phyloP scores from a whole-genome alignment of 2,113 vertebrate species.

The Cheirogaleus medius region DNA sequence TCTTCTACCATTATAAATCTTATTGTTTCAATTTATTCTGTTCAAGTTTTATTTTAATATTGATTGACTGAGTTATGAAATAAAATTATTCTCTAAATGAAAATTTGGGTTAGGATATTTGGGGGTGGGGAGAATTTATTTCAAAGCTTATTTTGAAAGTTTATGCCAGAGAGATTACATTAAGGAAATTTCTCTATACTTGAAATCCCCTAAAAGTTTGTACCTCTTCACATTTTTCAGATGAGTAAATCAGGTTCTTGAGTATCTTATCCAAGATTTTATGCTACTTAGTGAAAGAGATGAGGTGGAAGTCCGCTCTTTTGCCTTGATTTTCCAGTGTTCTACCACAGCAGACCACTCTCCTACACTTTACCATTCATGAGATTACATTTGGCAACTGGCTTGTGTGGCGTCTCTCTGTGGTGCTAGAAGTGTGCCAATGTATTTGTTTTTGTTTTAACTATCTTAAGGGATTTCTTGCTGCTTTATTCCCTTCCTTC shows the following conservation, averaged over 20 bases:
- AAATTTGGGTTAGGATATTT: neutral
- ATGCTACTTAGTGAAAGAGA: neutral
- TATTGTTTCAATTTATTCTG: neutral
- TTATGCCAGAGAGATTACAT: neutral
- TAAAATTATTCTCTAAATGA: neutral
- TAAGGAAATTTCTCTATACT: neutral
- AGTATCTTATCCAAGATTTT: neutral
- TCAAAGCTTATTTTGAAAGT: slow-evolving; percentile 29
- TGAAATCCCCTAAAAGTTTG: slow-evolving; percentile 30
- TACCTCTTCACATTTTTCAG: neutral
- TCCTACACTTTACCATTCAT: neutral
- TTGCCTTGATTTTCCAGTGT: neutral
- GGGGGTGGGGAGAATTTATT: neutral
- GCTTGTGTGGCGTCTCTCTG: neutral
- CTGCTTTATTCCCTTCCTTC: neutral
- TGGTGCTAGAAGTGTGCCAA: neutral
- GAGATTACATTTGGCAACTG: neutral
- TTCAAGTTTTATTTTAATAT: slow-evolving; percentile 18
- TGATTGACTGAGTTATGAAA: neutral
- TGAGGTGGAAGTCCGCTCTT: neutral
- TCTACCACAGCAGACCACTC: neutral
- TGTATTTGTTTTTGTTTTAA: neutral
- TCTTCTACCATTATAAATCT: neutral
- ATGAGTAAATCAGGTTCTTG: slow-evolving; percentile 1
- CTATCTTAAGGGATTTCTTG: neutral